phyloP scores from a whole-genome alignment of 1,140 invertebrate genomes.

The Drosophila leontia region DNA sequence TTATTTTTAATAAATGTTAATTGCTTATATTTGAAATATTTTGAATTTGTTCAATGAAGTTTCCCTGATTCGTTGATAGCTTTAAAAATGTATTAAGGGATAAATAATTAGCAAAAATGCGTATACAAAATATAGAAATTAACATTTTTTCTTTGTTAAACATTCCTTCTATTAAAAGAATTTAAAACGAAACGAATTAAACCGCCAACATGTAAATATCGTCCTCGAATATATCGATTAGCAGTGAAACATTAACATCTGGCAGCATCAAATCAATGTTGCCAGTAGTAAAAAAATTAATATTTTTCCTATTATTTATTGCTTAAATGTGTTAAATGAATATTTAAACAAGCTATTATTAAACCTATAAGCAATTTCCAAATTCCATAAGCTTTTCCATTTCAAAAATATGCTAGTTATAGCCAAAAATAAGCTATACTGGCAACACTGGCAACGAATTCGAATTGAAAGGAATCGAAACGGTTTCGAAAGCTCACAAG shows the following conservation, averaged over 20 bases:
- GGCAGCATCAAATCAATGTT: slow-evolving; percentile 3
- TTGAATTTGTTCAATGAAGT: background rate
- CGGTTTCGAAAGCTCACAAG: slow-evolving; percentile 18
- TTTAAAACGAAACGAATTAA: background rate
- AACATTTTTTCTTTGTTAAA: background rate
- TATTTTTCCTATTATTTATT: too few species aligned
- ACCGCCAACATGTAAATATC: background rate
- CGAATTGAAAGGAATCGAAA: background rate
- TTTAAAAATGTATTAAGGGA: background rate
- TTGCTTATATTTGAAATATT: background rate
- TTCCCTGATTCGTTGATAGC: background rate
- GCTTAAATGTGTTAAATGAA: too few species aligned
- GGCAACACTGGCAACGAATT: background rate
- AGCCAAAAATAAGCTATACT: background rate
- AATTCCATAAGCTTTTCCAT: too few species aligned
- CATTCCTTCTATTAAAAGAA: background rate
- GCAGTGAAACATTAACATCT: background rate
- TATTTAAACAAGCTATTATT: too few species aligned
- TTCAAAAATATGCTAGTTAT: background rate
- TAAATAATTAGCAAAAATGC: background rate
- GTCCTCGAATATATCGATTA: slow-evolving; percentile 16
- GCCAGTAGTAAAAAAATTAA: too few species aligned
- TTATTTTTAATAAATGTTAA: background rate
- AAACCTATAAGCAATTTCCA: too few species aligned
- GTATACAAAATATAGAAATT: background rate